Evolutionary conservation across 2,797 vertebrate species (phyloP).

Genomic region (Anas capensis): DNA sequence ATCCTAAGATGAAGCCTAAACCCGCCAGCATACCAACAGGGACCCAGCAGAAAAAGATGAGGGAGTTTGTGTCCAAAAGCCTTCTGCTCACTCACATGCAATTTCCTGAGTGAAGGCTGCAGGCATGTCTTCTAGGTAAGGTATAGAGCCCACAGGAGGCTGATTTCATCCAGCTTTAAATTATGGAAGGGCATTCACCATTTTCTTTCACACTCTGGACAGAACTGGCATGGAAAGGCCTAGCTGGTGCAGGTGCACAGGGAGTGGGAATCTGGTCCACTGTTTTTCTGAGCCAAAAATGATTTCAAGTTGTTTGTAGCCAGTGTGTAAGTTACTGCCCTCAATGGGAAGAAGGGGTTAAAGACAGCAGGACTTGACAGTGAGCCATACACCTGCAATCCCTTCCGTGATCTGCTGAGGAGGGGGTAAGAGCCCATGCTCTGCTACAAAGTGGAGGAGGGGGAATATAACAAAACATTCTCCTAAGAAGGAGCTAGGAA

Average conservation of each 20-base stretch:
- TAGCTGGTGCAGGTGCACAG: rapidly evolving
- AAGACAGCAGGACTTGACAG: not conserved
- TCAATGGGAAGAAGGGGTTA: not conserved
- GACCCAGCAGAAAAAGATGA: not conserved
- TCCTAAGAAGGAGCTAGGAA: not conserved
- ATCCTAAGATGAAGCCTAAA: not conserved
- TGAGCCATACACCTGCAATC: not conserved
- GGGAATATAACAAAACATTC: not conserved
- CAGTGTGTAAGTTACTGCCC: not conserved
- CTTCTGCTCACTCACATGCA: rapidly evolving
- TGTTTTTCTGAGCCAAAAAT: not conserved
- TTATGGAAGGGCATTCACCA: not conserved
- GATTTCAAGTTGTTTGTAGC: not conserved
- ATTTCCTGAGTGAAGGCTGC: not conserved
- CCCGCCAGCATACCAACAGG: rapidly evolving
- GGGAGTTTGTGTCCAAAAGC: not conserved
- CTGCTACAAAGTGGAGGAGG: not conserved
- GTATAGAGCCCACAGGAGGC: not conserved
- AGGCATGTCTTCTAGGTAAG: not conserved
- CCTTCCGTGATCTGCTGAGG: not conserved
- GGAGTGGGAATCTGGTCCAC: not conserved
- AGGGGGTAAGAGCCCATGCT: not conserved
- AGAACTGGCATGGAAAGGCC: not conserved
- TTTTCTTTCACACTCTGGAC: not conserved
- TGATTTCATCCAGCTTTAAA: not conserved